Evolutionary conservation across 2,888 invertebrate species (phyloP), one percentile per base, ranked within the genome.

Genomic region (Lagria hirta): DNA sequence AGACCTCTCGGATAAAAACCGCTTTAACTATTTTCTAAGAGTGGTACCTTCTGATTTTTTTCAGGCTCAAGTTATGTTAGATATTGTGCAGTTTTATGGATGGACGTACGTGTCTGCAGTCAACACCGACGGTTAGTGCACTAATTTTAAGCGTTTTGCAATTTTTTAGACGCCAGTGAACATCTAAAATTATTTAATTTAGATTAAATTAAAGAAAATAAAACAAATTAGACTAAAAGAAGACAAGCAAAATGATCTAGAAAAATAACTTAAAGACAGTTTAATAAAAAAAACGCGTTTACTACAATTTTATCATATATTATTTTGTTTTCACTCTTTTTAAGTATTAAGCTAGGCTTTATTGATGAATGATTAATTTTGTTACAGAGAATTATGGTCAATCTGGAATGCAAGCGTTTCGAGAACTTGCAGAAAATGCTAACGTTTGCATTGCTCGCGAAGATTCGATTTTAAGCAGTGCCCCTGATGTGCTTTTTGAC

Each of bases 81-180:
- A 86, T 61, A 72, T 85, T 46, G 78, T 86, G 27, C 73, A 75
- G 46, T 73, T 76, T 46, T 80, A 81, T 70, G 84, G 85, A 68
- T 88, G 88, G 88, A 86, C 84, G 4, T 88, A 88, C 67, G 82
- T 88, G 22, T 84, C 85, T 24, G 83, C 82, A 10, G 81, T 86
- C 27, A 83, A 86, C 66, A 85, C 85, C 2, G 84, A 86, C 64
- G 87, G 86, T 84, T 65, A 75, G 77, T 66, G 16, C 21, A 23
- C 17, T n/a, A 12, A 8, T 12, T 2, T 6, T 6, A 3, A 6
- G 2, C 11, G 8, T 7, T 7, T 8, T 7, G 6, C 5, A 24
- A 8, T 7, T 7, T 4, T 4, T 10, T 24, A 5, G 8, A 26
- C 3, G 26, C 12, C 11, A 8, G 3, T 12, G 26, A 18, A 18